Percentiles rank a stretch among this genome's conserved stretches.
Evolutionary conservation across 2,113 vertebrate species (phyloP).

Genomic region (Malurus alboscapulatus): DNA sequence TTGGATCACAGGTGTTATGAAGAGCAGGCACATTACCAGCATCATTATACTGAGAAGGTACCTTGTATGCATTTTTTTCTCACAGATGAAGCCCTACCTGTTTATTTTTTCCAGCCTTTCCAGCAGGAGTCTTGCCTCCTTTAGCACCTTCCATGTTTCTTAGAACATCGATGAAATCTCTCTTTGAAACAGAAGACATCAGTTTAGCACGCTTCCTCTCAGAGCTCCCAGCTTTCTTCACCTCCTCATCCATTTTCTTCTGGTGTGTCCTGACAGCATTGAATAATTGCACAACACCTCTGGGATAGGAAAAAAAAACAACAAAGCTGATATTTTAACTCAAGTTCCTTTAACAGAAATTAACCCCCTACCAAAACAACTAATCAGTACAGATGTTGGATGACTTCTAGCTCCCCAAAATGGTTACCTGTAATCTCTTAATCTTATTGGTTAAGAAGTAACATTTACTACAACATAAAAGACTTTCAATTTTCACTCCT

Average conservation of each 20-base stretch:
- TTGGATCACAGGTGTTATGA: background rate
- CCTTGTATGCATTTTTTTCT: background rate
- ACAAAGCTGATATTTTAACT: background rate
- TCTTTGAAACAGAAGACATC: conserved; percentile 87
- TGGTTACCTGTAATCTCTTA: background rate
- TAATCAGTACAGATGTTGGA: background rate
- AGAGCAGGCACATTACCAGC: background rate
- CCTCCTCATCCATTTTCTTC: conserved; percentile 80
- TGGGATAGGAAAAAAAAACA: conserved; percentile 17
- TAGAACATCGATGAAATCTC: conserved; percentile 89
- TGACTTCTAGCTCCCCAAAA: background rate
- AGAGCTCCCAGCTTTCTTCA: conserved; percentile 84
- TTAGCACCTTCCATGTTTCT: conserved; percentile 70
- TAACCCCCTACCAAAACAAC: background rate
- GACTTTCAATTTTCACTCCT: background rate
- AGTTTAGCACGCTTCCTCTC: conserved; percentile 88
- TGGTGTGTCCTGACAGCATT: conserved; percentile 92
- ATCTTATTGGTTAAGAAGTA: background rate
- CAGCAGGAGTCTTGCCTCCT: background rate
- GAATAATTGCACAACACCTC: conserved; percentile 93
- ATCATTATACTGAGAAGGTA: background rate
- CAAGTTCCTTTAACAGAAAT: background rate
- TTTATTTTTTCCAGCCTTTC: conserved; percentile 27
- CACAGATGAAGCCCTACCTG: conserved; percentile 67
- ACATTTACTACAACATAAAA: background rate